Percentiles rank a stretch among this genome's conserved stretches.
These are phyloP conservation scores for Microtus oregoni DNA, from an alignment of 2,113 vertebrate genomes.

Conservation along the genomic window DNA sequence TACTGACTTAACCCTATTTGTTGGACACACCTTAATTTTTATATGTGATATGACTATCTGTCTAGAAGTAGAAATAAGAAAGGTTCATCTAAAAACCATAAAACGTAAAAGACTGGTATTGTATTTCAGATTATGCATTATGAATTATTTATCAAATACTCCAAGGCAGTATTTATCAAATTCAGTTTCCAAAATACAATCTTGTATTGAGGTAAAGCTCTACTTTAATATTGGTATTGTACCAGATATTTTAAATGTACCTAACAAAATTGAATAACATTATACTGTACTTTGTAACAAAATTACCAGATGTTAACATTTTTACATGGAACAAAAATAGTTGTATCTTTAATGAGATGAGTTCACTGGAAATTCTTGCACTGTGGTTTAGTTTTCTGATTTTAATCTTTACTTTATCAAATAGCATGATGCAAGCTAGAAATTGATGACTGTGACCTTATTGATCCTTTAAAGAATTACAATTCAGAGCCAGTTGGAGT, in stretches of 20 bases:
- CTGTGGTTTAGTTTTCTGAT: not conserved
- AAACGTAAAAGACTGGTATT: not conserved
- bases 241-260: not conserved
- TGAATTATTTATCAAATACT: not conserved
- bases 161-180: not conserved
- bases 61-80: not conserved
- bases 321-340: not conserved
- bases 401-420: not conserved
- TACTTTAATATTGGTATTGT: not conserved
- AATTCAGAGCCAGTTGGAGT: not conserved
- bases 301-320: not conserved
- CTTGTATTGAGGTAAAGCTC: not conserved
- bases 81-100: not conserved
- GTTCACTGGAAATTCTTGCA: not conserved
- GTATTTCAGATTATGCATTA: not conserved
- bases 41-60: not conserved
- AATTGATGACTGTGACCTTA: not conserved
- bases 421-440: not conserved
- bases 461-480: not conserved
- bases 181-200: slow-evolving; percentile 32
- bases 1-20: not conserved
- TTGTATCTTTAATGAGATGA: not conserved
- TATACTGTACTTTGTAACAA: not conserved
- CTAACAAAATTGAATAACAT: not conserved
- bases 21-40: not conserved